A percentile compares a stretch with the other conserved stretches of the same genome.
Evolutionary conservation across 2,888 invertebrate genomes (phyloP).

Genomic region (Acheta domesticus): DNA sequence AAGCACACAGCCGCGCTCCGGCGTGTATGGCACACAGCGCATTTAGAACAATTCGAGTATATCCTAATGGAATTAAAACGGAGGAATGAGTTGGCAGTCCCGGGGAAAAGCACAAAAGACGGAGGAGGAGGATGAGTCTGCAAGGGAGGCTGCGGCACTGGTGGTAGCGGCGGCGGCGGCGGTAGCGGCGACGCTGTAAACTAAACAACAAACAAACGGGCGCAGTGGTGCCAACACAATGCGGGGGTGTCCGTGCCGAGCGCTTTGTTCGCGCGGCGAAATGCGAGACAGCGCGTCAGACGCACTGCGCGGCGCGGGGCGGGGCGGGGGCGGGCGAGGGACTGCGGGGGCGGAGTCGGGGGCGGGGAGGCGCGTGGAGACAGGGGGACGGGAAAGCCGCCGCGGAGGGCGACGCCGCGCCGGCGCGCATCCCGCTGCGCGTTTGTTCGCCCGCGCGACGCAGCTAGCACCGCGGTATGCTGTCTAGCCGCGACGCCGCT

Average conservation of each 20-base stretch:
- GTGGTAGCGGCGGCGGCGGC: background rate
- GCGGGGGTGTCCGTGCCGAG: background rate
- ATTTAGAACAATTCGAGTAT: conserved; percentile 18
- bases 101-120: conserved; percentile 5
- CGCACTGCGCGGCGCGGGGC: background rate
- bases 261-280: background rate
- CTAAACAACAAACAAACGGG: conserved; percentile 10
- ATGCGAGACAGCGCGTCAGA: conserved; percentile 18
- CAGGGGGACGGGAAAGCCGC: background rate
- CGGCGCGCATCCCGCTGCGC: background rate
- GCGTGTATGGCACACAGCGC: conserved; percentile 7
- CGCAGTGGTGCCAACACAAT: conserved; percentile 9
- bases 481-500: too few relatives aligned
- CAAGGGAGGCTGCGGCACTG: background rate
- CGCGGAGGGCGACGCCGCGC: background rate
- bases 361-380: background rate
- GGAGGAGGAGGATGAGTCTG: background rate
- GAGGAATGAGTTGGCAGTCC: background rate
- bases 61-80: conserved; percentile 18
- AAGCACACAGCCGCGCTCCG: background rate
- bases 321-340: background rate
- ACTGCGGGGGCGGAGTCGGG: background rate
- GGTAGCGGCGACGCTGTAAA: background rate
- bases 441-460: too few relatives aligned
- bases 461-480: too few relatives aligned